Evolutionary conservation across 2,797 vertebrate species (phyloP).

Genomic region (Protonibea diacanthus): DNA sequence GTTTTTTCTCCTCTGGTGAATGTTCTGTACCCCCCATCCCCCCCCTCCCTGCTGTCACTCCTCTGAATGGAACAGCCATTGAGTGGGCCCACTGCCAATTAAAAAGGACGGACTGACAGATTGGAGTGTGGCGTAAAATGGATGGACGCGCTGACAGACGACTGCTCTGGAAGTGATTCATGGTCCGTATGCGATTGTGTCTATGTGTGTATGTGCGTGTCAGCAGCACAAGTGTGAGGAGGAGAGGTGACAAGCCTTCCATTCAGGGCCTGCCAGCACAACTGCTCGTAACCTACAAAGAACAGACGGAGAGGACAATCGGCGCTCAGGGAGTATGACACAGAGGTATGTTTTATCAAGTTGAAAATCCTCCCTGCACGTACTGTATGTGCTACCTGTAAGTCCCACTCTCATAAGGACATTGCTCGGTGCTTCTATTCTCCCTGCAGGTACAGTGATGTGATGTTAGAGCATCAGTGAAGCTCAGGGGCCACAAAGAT

Average conservation of each 20-base stretch:
- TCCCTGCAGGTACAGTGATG: constrained; percentile 35
- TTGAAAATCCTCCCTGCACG: constrained; percentile 32
- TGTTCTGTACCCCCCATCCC: neutral
- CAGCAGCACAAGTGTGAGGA: neutral
- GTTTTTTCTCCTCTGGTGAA: neutral
- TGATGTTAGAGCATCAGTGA: constrained; percentile 17
- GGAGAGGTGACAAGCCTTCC: constrained; percentile 26
- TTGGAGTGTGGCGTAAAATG: constrained; percentile 28
- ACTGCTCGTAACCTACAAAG: constrained; percentile 15
- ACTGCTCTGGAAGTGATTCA: constrained; percentile 19
- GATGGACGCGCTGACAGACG: constrained; percentile 17
- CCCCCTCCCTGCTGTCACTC: neutral
- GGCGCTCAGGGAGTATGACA: neutral
- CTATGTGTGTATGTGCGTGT: constrained; percentile 12
- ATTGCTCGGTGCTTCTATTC: constrained; percentile 18
- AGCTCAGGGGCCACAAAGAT: constrained; percentile 54
- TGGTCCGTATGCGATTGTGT: constrained; percentile 1
- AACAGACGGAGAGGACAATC: constrained; percentile 38
- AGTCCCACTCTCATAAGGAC: constrained; percentile 14
- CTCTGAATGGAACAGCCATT: constrained; percentile 9
- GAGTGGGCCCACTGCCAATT: constrained; percentile 24
- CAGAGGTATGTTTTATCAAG: constrained; percentile 25
- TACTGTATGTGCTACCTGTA: constrained; percentile 11
- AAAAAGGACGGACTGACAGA: constrained; percentile 22
- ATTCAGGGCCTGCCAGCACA: constrained; percentile 27